Base-by-base conservation (phyloP, 2,888 invertebrate genomes). In the Apamea sordens region DNA sequence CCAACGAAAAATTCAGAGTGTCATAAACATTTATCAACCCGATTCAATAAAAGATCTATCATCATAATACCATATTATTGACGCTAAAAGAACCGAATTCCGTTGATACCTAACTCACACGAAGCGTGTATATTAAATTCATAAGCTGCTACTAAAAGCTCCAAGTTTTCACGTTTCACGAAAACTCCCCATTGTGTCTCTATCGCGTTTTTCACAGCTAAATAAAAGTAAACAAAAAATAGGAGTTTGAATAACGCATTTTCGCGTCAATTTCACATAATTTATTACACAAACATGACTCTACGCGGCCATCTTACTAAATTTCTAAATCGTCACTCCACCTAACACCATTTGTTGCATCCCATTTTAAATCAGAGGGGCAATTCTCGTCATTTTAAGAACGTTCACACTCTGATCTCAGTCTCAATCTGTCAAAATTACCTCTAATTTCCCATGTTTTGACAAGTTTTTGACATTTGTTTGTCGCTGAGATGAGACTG, bases 271-370 rank as follows among this genome's bases (percentile, higher is more conserved):
- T 93, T 93, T 91, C 83, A 82, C 89, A 88, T 93, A 93, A 93
- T 93, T 93, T 92, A 93, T 93, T 92, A 91, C 86, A 83, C 90
- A 92, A 92, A 93, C 93, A 92, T 93, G 92, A 93, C 93, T 93
- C 83, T 86, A 92, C 87, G 87, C 78, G 85, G 79, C 88, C 88
- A 88, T 90, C 53, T 79, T 72, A 82, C 89, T 89, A 86, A 90
- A 91, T 78, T 69, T 83, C 89, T 88, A 85, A 90, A 91, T 90
- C 74, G 86, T 81, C 85, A 81, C 88, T 92, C 92, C 88, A 82
- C 79, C 83, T 89, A 79, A 76, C 76, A 84, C 90, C 84, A 80
- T 80, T 76, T 81, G 86, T 84, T 77, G 79, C 83, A 78, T 79
- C 81, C 80, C 36, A 77, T 80, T 76, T 73, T 77, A 77, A 85